These are phyloP conservation scores for Bovichtus variegatus DNA, from an alignment of 2,797 vertebrate genomes.

Conservation along the genomic window DNA sequence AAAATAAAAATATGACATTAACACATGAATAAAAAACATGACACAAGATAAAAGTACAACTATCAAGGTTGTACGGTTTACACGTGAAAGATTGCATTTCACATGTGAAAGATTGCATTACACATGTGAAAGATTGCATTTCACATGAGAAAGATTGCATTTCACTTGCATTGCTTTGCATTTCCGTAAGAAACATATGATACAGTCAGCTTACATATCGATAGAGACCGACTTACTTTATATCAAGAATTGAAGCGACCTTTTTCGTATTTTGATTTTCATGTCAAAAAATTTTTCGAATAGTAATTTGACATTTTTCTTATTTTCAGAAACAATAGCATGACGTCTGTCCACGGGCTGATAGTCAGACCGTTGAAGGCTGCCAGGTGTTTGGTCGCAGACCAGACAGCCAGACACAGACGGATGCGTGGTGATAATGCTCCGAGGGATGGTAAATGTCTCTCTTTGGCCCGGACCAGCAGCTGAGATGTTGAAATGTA, in stretches of 20 bases:
- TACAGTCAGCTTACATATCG: too few relatives aligned
- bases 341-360: slow-evolving; percentile 2
- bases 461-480: slow-evolving; percentile 40
- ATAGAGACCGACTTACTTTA: background rate
- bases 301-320: slow-evolving; percentile 8
- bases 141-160: too few relatives aligned
- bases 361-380: slow-evolving; percentile 24
- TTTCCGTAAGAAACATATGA: too few relatives aligned
- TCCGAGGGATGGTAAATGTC: slow-evolving; percentile 65
- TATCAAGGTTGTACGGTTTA: too few relatives aligned
- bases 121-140: too few relatives aligned
- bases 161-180: too few relatives aligned
- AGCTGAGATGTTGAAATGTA: slow-evolving; percentile 64
- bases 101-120: too few relatives aligned
- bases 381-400: slow-evolving; percentile 58
- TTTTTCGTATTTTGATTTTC: background rate
- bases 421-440: slow-evolving; percentile 43
- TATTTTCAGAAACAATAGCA: slow-evolving; percentile 16
- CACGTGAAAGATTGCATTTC: too few relatives aligned
- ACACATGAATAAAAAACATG: too few relatives aligned
- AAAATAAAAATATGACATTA: too few relatives aligned
- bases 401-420: slow-evolving; percentile 55
- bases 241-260: background rate
- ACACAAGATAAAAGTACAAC: too few relatives aligned
- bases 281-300: slow-evolving; percentile 12